phyloP scores from a whole-genome alignment of 2,888 invertebrate genomes.

The Pseudanteris insignis region DNA sequence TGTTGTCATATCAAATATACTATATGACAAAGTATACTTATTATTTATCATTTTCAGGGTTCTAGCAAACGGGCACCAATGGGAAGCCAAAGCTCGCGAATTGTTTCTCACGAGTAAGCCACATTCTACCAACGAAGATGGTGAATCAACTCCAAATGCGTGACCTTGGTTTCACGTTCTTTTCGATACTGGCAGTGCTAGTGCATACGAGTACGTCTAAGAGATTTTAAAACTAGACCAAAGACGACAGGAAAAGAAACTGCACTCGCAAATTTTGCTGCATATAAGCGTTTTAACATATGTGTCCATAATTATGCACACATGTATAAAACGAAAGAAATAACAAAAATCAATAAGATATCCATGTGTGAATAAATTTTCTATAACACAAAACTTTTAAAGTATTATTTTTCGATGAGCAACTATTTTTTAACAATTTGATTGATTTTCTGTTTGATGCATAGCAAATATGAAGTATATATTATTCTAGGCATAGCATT shows the following conservation, averaged over 20 bases:
- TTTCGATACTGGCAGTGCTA: slow-evolving; percentile 52
- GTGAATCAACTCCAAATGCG: slow-evolving; percentile 55
- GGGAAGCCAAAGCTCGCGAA: slow-evolving; percentile 60
- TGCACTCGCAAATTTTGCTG: slow-evolving; percentile 16
- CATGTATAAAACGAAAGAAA: too few species aligned
- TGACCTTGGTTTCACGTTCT: slow-evolving; percentile 55
- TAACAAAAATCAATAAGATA: too few species aligned
- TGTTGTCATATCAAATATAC: too few species aligned
- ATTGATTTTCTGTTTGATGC: too few species aligned
- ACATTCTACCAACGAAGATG: slow-evolving; percentile 54
- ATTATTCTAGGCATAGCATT: too few species aligned
- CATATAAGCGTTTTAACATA: background rate
- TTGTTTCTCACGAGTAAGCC: slow-evolving; percentile 52
- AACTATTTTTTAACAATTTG: too few species aligned
- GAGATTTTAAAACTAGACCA: slow-evolving; percentile 23
- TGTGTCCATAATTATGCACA: slow-evolving; percentile 12
- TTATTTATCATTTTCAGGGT: slow-evolving; percentile 52
- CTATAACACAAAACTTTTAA: too few species aligned
- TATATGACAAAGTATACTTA: background rate
- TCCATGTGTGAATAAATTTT: too few species aligned
- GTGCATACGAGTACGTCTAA: slow-evolving; percentile 51
- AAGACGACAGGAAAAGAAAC: slow-evolving; percentile 13
- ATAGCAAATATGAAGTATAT: too few species aligned
- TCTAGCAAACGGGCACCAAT: slow-evolving; percentile 58
- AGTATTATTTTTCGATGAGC: too few species aligned